phyloP scores from a whole-genome alignment of 2,888 invertebrate species.

The Ophion costatus region DNA sequence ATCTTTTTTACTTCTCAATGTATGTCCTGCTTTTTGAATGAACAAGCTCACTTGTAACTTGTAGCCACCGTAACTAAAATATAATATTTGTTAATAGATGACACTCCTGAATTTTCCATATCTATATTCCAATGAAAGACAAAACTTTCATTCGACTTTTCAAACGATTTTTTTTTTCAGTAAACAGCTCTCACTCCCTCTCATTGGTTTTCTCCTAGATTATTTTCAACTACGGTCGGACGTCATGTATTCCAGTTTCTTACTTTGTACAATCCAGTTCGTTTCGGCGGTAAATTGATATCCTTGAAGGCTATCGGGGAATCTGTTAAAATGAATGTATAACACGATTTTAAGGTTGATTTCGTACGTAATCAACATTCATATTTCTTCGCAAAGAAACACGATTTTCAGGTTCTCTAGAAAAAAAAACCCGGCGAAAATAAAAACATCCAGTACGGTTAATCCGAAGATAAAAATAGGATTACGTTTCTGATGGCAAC shows the following conservation, averaged over 20 bases:
- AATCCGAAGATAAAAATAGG: constrained; percentile 33
- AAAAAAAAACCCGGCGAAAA: background rate
- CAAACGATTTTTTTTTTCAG: background rate
- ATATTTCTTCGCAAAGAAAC: background rate
- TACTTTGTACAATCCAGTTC: background rate
- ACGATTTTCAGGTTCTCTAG: constrained; percentile 14
- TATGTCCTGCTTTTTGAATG: no score
- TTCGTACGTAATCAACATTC: background rate
- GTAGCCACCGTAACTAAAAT: no score
- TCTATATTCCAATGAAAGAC: no score
- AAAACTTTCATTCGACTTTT: background rate
- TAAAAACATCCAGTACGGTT: constrained; percentile 22
- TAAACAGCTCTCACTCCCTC: no score
- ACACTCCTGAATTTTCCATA: no score
- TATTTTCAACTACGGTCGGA: background rate
- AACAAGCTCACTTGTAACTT: no score
- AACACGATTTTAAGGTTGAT: background rate
- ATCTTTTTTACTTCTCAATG: background rate
- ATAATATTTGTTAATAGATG: no score
- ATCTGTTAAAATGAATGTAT: background rate
- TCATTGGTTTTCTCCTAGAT: no score
- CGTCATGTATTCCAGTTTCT: background rate
- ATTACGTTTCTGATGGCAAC: constrained; percentile 61
- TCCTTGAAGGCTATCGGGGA: background rate
- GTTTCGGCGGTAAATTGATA: background rate